These are phyloP conservation scores for Semaprochilodus insignis DNA, from an alignment of 2,797 vertebrate species.

Conservation along the genomic window DNA sequence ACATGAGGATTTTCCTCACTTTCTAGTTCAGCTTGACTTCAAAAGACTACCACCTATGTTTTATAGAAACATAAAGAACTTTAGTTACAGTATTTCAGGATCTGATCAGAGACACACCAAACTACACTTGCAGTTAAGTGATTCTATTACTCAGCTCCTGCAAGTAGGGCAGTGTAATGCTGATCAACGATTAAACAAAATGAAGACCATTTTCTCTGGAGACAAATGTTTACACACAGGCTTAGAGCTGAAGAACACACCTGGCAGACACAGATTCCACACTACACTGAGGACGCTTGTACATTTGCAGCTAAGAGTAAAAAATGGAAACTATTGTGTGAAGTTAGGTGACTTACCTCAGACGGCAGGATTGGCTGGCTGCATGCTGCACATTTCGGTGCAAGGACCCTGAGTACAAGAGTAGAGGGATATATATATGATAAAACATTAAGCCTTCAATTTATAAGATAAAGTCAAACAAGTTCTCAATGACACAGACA, in stretches of 20 bases:
- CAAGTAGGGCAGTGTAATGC: background rate
- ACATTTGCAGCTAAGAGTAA: conserved; percentile 6
- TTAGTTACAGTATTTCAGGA: background rate
- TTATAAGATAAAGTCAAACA: background rate
- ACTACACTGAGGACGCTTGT: conserved; percentile 12
- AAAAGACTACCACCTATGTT: background rate
- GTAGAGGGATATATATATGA: background rate
- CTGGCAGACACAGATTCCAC: conserved; percentile 24
- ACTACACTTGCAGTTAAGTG: background rate
- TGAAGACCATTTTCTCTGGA: conserved; percentile 8
- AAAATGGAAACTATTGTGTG: conserved; percentile 1
- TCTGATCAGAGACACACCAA: background rate
- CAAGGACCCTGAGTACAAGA: conserved; percentile 84
- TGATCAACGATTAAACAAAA: conserved; percentile 27
- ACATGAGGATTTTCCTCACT: background rate
- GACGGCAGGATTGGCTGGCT: conserved; percentile 92
- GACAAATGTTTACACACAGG: conserved; percentile 14
- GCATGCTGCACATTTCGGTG: conserved; percentile 94
- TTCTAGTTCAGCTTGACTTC: background rate
- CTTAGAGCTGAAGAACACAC: background rate
- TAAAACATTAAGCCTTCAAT: background rate
- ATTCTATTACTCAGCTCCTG: background rate
- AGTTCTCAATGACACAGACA: background rate
- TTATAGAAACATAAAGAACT: background rate
- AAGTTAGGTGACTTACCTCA: conserved; percentile 81